Evolutionary conservation across 2,888 invertebrate species (phyloP), one percentile per base, ranked within the genome.

Genomic region (Mycalesis mineus): DNA sequence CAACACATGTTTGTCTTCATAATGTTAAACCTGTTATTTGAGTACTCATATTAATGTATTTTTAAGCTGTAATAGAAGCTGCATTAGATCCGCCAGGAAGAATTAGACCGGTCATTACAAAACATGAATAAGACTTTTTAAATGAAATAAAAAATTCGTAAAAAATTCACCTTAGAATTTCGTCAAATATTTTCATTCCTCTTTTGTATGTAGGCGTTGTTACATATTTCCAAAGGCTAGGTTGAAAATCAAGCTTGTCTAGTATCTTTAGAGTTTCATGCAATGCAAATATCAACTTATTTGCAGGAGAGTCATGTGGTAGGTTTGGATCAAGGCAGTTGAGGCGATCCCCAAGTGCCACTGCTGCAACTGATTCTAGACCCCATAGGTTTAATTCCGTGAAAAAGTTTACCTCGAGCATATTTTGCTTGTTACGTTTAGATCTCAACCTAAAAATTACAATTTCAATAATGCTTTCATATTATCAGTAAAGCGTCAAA

Each of bases 341-440:
- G 0, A 88, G 67, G 0, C 88, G 75, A 7, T 75, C 74, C 0
- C 88, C 88, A 5, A 88, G 66, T 0, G 84, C 82, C 0, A 88
- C 81, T 44, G 84, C 73, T 0, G 74, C 80, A 11, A 84, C 79
- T 0, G 91, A 92, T 72, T 94, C 94, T 29, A 94, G 72, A 0
- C 92, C 88, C 93, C 94, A 94, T 65, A 92, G 86, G 62, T 91
- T 91, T 67, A 93, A 79, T 74, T 92, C 91, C 15, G 84, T 81
- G 48, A 82, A 75, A 45, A 93, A 91, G 58, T 92, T 86, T 0
- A 78, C 78, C 1, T 91, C 90, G 57, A 94, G 85, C 77, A 91
- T 92, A 28, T 90, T 78, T 0, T 89, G 80, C 7, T 80, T 77
- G 63, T 92, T 62, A 47, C 90, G 88, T 59, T 91, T 75, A 39